Base-by-base conservation (phyloP, 2,113 vertebrate genomes). In the Bombycilla garrulus region DNA sequence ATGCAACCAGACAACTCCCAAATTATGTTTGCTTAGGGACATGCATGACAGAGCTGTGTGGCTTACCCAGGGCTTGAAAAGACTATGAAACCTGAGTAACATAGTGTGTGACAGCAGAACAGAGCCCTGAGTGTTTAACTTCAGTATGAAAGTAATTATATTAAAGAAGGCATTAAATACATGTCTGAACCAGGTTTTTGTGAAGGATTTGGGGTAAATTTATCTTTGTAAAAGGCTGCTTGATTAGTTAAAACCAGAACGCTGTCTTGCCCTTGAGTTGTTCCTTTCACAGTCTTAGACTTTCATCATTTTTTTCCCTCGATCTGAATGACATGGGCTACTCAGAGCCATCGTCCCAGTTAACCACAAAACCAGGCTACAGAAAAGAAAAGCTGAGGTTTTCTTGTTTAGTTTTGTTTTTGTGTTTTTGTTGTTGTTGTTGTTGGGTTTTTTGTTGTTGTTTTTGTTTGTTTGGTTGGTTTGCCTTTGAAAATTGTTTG, bases 211-310 rank as follows among this genome's bases (percentile, higher is more conserved):
- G 0, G 58, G 36, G 26, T 93, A 80, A 95, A 66, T 97, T 95
- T 97, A 79, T 31, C 91, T 97, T 97, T 95, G 70, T 48, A 91
- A 86, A 97, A 81, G 28, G 33, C 79, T 97, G 44, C 36, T 94
- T 90, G 29, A 76, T 91, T 94, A 85, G 95, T 93, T 96, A 91
- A 95, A 94, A 93, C 38, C 31, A 73, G 66, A 95, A 94, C 86
- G 94, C 83, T 71, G 33, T 3, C 15, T 95, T 84, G 51, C 20
- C 83, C 60, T 84, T 92, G 58, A 81, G 89, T 79, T 95, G 42
- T 61, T 94, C 86, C 33, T 90, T 91, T 93, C 45, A 44, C 13
- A 70, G 54, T 88, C 91, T 73, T 45, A 66, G 33, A 38, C 31
- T 93, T 94, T 77, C 36, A 77, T 88, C 6, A 26, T 45, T n/a